Evolutionary conservation across 2,797 vertebrate species (phyloP).

Genomic region (Geotrypetes seraphini): DNA sequence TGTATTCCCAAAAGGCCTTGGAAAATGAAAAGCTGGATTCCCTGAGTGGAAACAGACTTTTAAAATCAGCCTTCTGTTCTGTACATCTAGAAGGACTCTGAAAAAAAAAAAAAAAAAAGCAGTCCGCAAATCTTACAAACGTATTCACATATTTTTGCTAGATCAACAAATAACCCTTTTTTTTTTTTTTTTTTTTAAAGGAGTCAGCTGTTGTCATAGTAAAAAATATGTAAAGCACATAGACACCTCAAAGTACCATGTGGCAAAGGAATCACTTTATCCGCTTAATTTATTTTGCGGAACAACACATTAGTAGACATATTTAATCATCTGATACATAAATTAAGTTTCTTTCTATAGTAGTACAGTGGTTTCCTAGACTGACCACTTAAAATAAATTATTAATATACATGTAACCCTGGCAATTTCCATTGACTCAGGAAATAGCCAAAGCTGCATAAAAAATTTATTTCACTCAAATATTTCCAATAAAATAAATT

Average conservation of each 20-base stretch:
- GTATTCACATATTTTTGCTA: conserved; percentile 16
- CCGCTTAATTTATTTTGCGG: too few species aligned
- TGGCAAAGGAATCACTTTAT: conserved; percentile 1
- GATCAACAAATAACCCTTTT: conserved; percentile 16
- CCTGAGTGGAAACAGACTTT: conserved; percentile 55
- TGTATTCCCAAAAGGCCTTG: conserved; percentile 52
- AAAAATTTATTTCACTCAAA: too few species aligned
- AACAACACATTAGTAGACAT: too few species aligned
- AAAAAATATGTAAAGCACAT: conserved; percentile 5
- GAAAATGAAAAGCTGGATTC: conserved; percentile 49
- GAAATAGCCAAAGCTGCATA: too few species aligned
- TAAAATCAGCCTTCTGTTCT: conserved; percentile 37
- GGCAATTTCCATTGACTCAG: too few species aligned
- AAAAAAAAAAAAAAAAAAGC: conserved; percentile 32
- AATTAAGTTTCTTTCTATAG: too few species aligned
- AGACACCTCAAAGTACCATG: conserved; percentile 6
- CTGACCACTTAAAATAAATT: too few species aligned
- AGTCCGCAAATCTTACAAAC: conserved; percentile 25
- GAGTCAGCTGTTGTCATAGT: conserved; percentile 3
- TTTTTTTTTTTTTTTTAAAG: too few species aligned
- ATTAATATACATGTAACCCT: too few species aligned
- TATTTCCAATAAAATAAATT: too few species aligned
- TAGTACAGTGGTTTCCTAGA: too few species aligned
- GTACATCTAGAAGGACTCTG: conserved; percentile 20
- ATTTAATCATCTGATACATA: too few species aligned